phyloP scores from a whole-genome alignment of 2,797 vertebrate genomes.

The Emys orbicularis region DNA sequence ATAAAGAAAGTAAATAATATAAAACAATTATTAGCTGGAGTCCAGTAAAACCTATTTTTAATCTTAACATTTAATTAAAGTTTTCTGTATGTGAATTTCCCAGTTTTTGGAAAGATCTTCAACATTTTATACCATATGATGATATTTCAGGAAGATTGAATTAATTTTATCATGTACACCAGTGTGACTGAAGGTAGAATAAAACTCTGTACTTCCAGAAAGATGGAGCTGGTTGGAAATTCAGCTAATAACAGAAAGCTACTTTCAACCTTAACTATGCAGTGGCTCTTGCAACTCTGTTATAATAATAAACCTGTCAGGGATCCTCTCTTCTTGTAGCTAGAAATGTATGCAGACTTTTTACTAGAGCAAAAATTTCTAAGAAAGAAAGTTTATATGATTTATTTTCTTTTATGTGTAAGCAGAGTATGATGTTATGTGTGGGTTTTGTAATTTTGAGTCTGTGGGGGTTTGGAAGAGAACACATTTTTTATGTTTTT shows the following conservation, averaged over 20 bases:
- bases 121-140: not conserved
- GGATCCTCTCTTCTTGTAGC: not conserved
- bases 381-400: not conserved
- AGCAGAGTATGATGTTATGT: slow-evolving; percentile 28
- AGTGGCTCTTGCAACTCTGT: not conserved
- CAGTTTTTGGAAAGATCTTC: not conserved
- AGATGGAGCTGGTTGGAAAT: not conserved
- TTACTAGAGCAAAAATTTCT: not conserved
- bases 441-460: slow-evolving; percentile 53
- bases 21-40: not conserved
- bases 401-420: slow-evolving; percentile 20
- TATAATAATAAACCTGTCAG: slow-evolving; percentile 8
- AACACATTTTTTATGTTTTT: slow-evolving; percentile 35
- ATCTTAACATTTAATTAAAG: not conserved
- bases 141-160: not conserved
- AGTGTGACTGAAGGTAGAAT: not conserved
- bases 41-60: not conserved
- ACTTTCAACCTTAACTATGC: not conserved
- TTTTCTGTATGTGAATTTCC: not conserved
- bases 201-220: not conserved
- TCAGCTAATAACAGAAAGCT: slow-evolving; percentile 29
- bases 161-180: not conserved
- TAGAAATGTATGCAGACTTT: slow-evolving; percentile 4
- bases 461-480: slow-evolving; percentile 33
- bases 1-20: not conserved